phyloP scores from a whole-genome alignment of 2,888 invertebrate species.

The Nemoura dubitans region DNA sequence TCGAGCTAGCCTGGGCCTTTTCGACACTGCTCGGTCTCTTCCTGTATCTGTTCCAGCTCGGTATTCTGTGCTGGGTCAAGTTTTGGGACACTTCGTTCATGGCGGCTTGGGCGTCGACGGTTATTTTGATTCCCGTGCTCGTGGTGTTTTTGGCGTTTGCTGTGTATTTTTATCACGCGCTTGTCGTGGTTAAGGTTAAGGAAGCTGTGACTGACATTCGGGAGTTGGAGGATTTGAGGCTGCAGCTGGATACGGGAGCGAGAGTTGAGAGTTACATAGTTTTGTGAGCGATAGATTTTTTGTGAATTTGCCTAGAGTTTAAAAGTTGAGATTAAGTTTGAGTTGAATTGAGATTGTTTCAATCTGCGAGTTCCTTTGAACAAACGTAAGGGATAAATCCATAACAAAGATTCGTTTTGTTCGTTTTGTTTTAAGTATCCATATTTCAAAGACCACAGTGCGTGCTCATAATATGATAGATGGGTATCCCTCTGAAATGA shows the following conservation, averaged over 20 bases:
- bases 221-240: conserved; percentile 79
- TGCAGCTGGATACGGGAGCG: conserved; percentile 67
- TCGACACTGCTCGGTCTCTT: conserved; percentile 92
- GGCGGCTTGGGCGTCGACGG: conserved; percentile 83
- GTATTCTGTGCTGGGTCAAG: conserved; percentile 93
- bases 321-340: no score
- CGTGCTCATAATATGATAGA: no score
- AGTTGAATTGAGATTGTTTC: no score
- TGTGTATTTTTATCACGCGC: conserved; percentile 88
- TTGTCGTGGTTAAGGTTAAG: conserved; percentile 86
- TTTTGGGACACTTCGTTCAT: conserved; percentile 87
- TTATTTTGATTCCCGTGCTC: conserved; percentile 87
- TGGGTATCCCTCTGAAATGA: no score
- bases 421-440: no score
- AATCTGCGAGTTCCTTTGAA: no score
- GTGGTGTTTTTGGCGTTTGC: conserved; percentile 89
- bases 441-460: no score
- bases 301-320: no score
- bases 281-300: no score
- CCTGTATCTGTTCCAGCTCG: conserved; percentile 90
- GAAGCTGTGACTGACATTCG: conserved; percentile 76
- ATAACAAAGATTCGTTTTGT: no score
- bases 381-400: no score
- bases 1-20: conserved; percentile 93
- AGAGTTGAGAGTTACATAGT: no score